Evolutionary conservation across 1,140 invertebrate species (phyloP).

Genomic region (Phenacoccus solenopsis): DNA sequence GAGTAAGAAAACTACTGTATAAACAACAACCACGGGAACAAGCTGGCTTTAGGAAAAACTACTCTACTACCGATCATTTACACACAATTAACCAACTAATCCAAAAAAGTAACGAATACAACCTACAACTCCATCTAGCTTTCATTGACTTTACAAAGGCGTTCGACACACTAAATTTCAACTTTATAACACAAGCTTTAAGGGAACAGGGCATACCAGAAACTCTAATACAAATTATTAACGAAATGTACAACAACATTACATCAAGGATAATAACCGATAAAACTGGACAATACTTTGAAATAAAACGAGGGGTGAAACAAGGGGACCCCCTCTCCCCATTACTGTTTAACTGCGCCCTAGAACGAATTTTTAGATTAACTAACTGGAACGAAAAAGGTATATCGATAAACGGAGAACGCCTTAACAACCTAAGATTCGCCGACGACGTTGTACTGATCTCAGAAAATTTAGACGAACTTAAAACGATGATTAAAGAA

Average conservation of each 20-base stretch:
- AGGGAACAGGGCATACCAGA: neutral
- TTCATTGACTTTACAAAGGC: constrained; percentile 21
- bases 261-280: constrained; percentile 1
- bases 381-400: constrained; percentile 24
- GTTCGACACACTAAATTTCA: neutral
- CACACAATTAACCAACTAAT: constrained; percentile 13
- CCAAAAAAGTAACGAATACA: constrained; percentile 7
- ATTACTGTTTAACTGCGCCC: constrained; percentile 23
- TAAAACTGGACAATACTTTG: neutral
- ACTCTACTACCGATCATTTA: constrained; percentile 18
- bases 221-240: neutral
- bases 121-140: constrained; percentile 2
- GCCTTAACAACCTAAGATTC: constrained; percentile 30
- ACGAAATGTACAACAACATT: neutral
- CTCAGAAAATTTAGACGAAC: constrained; percentile 18
- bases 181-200: neutral
- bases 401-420: constrained; percentile 28
- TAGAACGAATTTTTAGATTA: constrained; percentile 24
- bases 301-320: constrained; percentile 17
- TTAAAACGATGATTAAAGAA: constrained; percentile 15
- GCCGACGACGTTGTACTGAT: constrained; percentile 31
- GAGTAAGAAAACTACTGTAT: constrained; percentile 11
- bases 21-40: constrained; percentile 10
- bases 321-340: constrained; percentile 24
- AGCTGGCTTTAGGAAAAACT: constrained; percentile 18